Evolutionary conservation across 2,797 vertebrate genomes (phyloP).

Genomic region (Danio choprae): DNA sequence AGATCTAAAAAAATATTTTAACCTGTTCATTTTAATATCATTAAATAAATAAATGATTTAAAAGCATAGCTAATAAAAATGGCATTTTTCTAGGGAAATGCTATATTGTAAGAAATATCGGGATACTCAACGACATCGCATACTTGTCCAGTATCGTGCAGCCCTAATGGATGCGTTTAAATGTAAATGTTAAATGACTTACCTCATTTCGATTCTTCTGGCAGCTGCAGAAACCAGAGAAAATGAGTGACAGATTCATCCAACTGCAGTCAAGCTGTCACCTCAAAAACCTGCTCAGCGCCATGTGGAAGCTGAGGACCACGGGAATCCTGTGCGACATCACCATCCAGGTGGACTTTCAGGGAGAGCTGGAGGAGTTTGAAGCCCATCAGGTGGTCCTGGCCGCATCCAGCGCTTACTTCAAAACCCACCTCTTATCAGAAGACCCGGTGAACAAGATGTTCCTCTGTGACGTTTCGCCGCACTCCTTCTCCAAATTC

Average conservation of each 20-base stretch:
- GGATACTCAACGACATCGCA: too few species aligned
- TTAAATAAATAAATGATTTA: too few species aligned
- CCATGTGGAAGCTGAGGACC: constrained; percentile 87
- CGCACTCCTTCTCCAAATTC: constrained; percentile 85
- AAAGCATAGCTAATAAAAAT: too few species aligned
- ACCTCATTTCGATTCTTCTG: background rate
- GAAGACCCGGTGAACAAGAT: constrained; percentile 78
- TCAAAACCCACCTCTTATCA: constrained; percentile 86
- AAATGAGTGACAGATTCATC: constrained; percentile 84
- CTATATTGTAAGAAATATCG: too few species aligned
- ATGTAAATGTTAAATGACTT: background rate
- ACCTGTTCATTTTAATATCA: too few species aligned
- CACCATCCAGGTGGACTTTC: constrained; percentile 87
- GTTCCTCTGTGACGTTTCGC: constrained; percentile 80
- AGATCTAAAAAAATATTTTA: too few species aligned
- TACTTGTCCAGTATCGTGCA: too few species aligned
- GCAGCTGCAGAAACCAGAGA: constrained; percentile 63
- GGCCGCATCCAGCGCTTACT: constrained; percentile 93
- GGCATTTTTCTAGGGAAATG: too few species aligned
- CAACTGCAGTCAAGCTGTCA: constrained; percentile 87
- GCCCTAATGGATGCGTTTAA: too few species aligned
- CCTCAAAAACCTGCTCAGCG: constrained; percentile 83
- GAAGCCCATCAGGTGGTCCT: constrained; percentile 91
- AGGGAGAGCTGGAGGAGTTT: constrained; percentile 87
- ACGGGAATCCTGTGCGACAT: constrained; percentile 90